These are phyloP conservation scores for Abrostola triplasia DNA, from an alignment of 2,888 invertebrate species.

Conservation along the genomic window DNA sequence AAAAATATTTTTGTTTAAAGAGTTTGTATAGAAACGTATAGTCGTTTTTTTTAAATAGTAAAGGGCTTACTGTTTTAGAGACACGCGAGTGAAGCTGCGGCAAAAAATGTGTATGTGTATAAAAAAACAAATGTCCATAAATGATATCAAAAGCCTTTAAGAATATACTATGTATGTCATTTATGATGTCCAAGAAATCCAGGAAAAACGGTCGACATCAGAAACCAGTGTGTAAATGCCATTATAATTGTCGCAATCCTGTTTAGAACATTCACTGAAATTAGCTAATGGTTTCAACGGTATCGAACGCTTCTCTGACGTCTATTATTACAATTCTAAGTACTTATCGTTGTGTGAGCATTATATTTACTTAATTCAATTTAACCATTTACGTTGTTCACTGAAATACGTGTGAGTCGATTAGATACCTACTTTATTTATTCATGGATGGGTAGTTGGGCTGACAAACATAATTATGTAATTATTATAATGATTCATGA, in stretches of 20 bases:
- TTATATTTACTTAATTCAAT: conserved; percentile 15
- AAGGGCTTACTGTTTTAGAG: too few relatives aligned
- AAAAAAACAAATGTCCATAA: too few relatives aligned
- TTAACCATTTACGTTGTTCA: neutral
- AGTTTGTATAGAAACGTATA: too few relatives aligned
- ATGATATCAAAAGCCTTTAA: too few relatives aligned
- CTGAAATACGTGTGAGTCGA: neutral
- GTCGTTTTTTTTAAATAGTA: too few relatives aligned
- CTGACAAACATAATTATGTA: too few relatives aligned
- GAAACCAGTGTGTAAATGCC: conserved; percentile 21
- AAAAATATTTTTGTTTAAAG: too few relatives aligned
- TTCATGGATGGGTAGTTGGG: neutral
- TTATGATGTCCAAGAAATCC: too few relatives aligned
- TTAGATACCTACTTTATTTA: neutral
- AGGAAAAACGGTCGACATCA: neutral
- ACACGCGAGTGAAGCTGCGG: too few relatives aligned
- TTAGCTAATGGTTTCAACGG: conserved; percentile 42
- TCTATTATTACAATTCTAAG: conserved; percentile 25
- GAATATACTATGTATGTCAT: too few relatives aligned
- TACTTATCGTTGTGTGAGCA: conserved; percentile 9
- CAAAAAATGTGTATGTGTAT: too few relatives aligned
- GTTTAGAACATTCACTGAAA: conserved; percentile 37
- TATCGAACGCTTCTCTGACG: conserved; percentile 24
- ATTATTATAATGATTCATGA: too few relatives aligned
- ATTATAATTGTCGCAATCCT: conserved; percentile 32